These are phyloP conservation scores for Anoplopoma fimbria DNA, from an alignment of 2,113 vertebrate genomes.

Conservation along the genomic window DNA sequence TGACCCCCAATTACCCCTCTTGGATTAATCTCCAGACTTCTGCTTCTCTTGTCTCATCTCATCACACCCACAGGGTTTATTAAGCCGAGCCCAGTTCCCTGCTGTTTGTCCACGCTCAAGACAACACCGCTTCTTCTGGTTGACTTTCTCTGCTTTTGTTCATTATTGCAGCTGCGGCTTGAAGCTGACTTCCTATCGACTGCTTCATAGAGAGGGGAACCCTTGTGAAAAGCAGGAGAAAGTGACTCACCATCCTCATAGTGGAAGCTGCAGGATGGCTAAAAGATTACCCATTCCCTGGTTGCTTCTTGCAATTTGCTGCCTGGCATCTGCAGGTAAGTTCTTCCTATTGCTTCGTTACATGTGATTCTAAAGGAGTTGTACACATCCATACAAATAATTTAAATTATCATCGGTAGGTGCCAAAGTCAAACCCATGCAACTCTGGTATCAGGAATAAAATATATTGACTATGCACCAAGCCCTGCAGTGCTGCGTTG, in stretches of 20 bases:
- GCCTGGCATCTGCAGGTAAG: conserved; percentile 80
- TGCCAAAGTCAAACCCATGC: neutral
- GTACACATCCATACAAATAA: neutral
- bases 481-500: neutral
- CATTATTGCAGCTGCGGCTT: conserved; percentile 62
- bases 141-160: conserved; percentile 67
- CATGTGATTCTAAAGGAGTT: neutral
- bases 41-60: conserved; percentile 64
- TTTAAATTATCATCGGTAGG: neutral
- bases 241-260: conserved; percentile 8
- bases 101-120: conserved; percentile 45
- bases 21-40: conserved; percentile 59
- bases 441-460: neutral
- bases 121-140: conserved; percentile 13
- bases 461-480: neutral
- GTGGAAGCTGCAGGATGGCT: conserved; percentile 65
- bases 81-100: conserved; percentile 32
- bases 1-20: conserved; percentile 65
- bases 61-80: conserved; percentile 37
- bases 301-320: conserved; percentile 72
- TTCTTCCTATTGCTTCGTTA: neutral
- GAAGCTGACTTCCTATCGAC: conserved; percentile 55
- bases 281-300: conserved; percentile 36
- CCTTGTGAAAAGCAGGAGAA: conserved; percentile 36
- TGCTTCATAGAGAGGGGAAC: conserved; percentile 21